Percentiles rank a stretch among this genome's conserved stretches.
Conservation (phyloP, 1,140 invertebrate species). For the Drosophila malerkotliana region DNA sequence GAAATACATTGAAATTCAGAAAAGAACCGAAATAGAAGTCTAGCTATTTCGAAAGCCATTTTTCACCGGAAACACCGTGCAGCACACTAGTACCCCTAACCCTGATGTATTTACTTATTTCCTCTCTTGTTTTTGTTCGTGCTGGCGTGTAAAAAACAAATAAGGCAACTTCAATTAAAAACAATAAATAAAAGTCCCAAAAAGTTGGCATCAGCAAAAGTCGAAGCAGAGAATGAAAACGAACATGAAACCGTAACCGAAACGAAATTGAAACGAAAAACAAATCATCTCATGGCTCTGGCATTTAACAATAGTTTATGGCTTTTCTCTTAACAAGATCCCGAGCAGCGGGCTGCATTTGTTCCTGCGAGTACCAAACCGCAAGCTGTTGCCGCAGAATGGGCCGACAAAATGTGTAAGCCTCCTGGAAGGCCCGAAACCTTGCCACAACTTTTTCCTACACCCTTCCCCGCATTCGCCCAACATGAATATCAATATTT, state of each 20-base stretch:
- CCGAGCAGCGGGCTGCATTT: slow-evolving; percentile 3
- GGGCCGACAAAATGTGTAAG: neutral
- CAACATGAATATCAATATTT: slow-evolving; percentile 71
- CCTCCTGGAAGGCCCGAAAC: neutral
- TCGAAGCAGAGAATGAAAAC: slow-evolving; percentile 19
- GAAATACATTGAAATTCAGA: too few relatives aligned
- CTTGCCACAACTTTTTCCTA: slow-evolving; percentile 38
- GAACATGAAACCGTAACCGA: slow-evolving; percentile 13
- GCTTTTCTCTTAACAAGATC: slow-evolving; percentile 43
- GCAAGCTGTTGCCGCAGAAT: slow-evolving; percentile 58
- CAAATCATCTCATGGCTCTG: slow-evolving; percentile 30
- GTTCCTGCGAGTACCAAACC: slow-evolving; percentile 25
- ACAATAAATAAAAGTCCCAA: slow-evolving; percentile 43
- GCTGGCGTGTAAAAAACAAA: slow-evolving; percentile 36
- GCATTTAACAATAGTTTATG: slow-evolving; percentile 59
- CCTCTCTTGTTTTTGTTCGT: neutral
- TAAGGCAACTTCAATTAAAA: slow-evolving; percentile 46
- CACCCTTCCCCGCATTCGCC: neutral
- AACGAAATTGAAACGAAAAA: slow-evolving; percentile 29
- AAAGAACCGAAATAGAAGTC: neutral
- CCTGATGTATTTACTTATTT: slow-evolving; percentile 1
- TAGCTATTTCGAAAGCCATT: slow-evolving; percentile 22
- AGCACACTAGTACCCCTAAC: neutral
- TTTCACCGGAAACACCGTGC: slow-evolving; percentile 5
- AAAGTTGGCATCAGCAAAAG: slow-evolving; percentile 37